Percentiles rank a stretch among this genome's conserved stretches.
These are phyloP conservation scores for Tachypleus tridentatus DNA, from an alignment of 1,140 invertebrate species.

Conservation along the genomic window DNA sequence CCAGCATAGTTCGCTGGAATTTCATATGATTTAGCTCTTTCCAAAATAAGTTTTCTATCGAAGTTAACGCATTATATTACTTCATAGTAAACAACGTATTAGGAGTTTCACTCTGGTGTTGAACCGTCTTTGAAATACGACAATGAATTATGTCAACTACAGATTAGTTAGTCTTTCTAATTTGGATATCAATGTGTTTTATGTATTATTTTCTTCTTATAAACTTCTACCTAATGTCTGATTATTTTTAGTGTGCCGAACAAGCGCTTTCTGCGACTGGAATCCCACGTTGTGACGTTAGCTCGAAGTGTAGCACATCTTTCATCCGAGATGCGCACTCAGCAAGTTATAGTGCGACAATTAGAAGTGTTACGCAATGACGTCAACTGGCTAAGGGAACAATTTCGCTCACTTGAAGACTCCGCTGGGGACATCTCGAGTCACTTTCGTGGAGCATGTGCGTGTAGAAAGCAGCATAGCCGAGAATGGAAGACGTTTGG, in stretches of 20 bases:
- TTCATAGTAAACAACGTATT: too few relatives aligned
- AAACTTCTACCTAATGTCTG: constrained; percentile 16
- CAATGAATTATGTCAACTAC: too few relatives aligned
- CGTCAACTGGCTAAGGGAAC: constrained; percentile 57
- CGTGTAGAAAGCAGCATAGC: constrained; percentile 6
- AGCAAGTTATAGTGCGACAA: constrained; percentile 74
- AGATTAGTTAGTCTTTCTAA: neutral
- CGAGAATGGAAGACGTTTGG: constrained; percentile 31
- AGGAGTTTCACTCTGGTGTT: too few relatives aligned
- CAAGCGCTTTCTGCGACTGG: constrained; percentile 73
- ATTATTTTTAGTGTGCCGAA: constrained; percentile 52
- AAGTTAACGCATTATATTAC: too few relatives aligned
- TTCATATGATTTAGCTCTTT: too few relatives aligned
- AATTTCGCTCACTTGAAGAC: constrained; percentile 26
- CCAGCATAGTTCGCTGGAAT: too few relatives aligned
- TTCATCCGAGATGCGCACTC: constrained; percentile 79
- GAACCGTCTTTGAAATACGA: too few relatives aligned
- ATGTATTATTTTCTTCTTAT: neutral
- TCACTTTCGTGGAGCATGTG: constrained; percentile 1
- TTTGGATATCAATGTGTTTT: neutral
- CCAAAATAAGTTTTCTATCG: too few relatives aligned
- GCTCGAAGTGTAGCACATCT: constrained; percentile 82
- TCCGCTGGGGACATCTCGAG: too few relatives aligned
- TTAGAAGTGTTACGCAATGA: constrained; percentile 75
- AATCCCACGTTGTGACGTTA: constrained; percentile 81